phyloP scores from a whole-genome alignment of 2,888 invertebrate species.

The Zhuqinia jingwanae region DNA sequence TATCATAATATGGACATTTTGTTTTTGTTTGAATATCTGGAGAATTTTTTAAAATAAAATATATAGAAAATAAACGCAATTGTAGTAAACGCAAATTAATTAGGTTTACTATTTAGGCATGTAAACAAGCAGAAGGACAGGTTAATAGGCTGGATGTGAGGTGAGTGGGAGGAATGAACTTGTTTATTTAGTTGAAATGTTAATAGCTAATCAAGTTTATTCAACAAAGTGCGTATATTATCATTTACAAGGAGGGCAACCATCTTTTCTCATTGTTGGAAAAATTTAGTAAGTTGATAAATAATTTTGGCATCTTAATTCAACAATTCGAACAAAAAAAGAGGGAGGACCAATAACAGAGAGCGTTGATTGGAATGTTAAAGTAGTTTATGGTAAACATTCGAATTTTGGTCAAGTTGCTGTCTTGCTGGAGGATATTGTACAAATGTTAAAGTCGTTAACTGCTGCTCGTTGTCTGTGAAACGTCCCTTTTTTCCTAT shows the following conservation, averaged over 20 bases:
- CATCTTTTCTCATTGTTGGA: too few species aligned
- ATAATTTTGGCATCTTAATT: background rate
- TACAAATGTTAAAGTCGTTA: background rate
- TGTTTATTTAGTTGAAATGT: constrained; percentile 8
- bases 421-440: constrained; percentile 50
- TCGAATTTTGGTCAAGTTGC: constrained; percentile 23
- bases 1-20: too few species aligned
- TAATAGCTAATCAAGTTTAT: background rate
- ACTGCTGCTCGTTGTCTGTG: background rate
- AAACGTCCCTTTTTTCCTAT: constrained; percentile 16
- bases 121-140: constrained; percentile 37
- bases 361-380: background rate
- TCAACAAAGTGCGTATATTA: too few species aligned
- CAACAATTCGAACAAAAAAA: background rate
- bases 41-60: too few species aligned
- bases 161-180: constrained; percentile 19
- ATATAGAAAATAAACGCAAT: too few species aligned
- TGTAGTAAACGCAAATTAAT: constrained; percentile 5
- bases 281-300: too few species aligned
- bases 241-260: too few species aligned
- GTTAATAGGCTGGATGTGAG: constrained; percentile 6
- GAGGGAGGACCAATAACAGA: background rate
- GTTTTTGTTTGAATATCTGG: too few species aligned
- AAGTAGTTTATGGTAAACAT: too few species aligned
- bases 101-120: background rate